Base-by-base conservation (phyloP, 2,888 invertebrate species). In the Leptinotarsa haldemani region DNA sequence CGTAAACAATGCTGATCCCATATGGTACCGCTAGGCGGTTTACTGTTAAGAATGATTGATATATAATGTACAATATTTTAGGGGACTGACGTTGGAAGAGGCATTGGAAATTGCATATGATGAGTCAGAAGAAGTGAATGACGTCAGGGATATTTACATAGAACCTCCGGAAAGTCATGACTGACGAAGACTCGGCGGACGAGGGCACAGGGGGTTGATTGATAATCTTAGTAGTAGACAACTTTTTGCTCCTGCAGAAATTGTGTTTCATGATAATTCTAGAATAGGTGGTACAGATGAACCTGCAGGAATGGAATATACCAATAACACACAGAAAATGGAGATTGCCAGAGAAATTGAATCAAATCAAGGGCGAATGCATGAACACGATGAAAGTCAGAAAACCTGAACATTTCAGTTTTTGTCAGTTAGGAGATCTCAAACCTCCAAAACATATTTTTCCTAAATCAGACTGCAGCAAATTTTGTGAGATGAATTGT, bases 371-470 rank as follows among this genome's bases (percentile, higher is more conserved):
- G 56, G 56, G 47, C 47, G 4, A 48, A 48, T 48, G 47, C 47
- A 3, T 48, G 47, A 48, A 48, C 47, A 48, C 47, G 47, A 56
- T 56, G 56, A 12, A 56, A 56, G 56, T 56, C 56, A 7, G 56
- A 56, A 56, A 56, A 3, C n/a, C 9, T 48, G 47, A 48, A 48
- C 47, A 48, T 48, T 48, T 48, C 47, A 48, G 20, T 56, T 66
- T 66, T 48, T 66, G 50, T 66, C 22, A 66, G 48, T 66, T 48
- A 48, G 48, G 48, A 48, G 48, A 48, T 48, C 22, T 22, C 22
- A 3, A 22, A 22, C 22, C 48, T 48, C 48, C 48, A 5, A 48
- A 48, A 48, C 48, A 48, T 48, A 48, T 48, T 48, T 48, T 48
- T 48, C 48, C 48, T 48, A 13, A 48, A 48, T 13, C 48, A 48